Conservation (phyloP, 2,888 invertebrate genomes). For the Litoditis marina region DNA sequence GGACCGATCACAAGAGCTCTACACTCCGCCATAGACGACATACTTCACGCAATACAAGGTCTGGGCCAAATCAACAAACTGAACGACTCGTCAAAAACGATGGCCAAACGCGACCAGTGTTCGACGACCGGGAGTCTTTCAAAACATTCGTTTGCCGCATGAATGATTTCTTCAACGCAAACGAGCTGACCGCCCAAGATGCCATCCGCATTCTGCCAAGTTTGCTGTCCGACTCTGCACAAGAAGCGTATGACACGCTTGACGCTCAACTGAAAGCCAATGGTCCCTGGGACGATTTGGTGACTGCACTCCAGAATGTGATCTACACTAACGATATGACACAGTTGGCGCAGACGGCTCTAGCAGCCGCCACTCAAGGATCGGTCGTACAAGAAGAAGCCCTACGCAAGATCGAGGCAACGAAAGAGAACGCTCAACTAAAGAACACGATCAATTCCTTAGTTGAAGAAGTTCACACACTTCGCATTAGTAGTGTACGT, state of each 20-base stretch:
- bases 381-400: not conserved
- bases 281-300: slow-evolving; percentile 2
- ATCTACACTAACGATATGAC: not conserved
- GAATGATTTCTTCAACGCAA: not conserved
- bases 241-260: not conserved
- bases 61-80: too few species aligned
- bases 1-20: too few species aligned
- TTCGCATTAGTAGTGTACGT: too few species aligned
- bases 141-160: not conserved
- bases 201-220: not conserved
- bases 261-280: not conserved
- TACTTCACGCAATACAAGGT: too few species aligned
- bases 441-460: too few species aligned
- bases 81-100: too few species aligned
- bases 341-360: not conserved
- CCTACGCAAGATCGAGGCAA: not conserved
- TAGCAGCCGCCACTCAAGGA: not conserved
- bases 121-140: not conserved
- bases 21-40: too few species aligned
- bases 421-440: too few species aligned
- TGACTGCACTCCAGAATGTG: not conserved
- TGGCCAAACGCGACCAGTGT: not conserved
- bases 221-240: not conserved
- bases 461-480: too few species aligned
- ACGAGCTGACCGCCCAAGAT: not conserved